Evolutionary conservation across 2,797 vertebrate genomes (phyloP), one percentile per base, ranked within the genome.

Genomic region (Rhabdomys pumilio): DNA sequence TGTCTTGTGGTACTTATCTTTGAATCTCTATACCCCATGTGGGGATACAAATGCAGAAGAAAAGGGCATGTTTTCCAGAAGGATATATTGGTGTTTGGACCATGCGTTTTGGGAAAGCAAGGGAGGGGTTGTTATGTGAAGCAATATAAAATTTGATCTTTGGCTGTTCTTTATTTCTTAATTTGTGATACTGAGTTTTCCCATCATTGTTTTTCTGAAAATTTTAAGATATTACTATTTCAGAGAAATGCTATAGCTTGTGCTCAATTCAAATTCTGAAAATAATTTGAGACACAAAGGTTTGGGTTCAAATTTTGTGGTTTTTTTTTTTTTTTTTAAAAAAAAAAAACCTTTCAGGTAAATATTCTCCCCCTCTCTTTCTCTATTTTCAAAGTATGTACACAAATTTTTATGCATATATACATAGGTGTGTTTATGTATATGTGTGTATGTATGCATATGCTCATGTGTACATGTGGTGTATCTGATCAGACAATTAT

Each of bases 271-370:
- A 90, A 72, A 87, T 12, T 83, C 55, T 89, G 19, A n/a, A 87
- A 93, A 55, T 20, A 89, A 94, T 90, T 84, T 90, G 89, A 93
- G 76, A 59, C 61, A 50, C 57, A 2, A 29, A 14, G 31, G 34
- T 86, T 65, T 59, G 26, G 11, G 13, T 75, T 94, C 84, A 38
- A 1, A 63, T 59, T 63, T 82, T 84, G n/a, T 59, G 34, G 34
- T 89, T 26, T 65, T 5, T 47, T 41, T 65, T 65, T 19, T 47
- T 8, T 47, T 47, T n/a, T n/a, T n/a, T n/a, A n/a, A n/a, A 38
- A 38, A 44, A 44, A 44, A 44, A 44, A 3, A 20, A 84, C 44
- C 9, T 34, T 63, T 47, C 29, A 31, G 2, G 57, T 5, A 22
- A 84, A 84, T 86, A 67, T 24, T 38, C 31, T 4, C 47, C 47